Percentiles rank a stretch among this genome's conserved stretches.
These are phyloP conservation scores for Podocnemis expansa DNA, from an alignment of 2,113 vertebrate genomes.

Conservation along the genomic window DNA sequence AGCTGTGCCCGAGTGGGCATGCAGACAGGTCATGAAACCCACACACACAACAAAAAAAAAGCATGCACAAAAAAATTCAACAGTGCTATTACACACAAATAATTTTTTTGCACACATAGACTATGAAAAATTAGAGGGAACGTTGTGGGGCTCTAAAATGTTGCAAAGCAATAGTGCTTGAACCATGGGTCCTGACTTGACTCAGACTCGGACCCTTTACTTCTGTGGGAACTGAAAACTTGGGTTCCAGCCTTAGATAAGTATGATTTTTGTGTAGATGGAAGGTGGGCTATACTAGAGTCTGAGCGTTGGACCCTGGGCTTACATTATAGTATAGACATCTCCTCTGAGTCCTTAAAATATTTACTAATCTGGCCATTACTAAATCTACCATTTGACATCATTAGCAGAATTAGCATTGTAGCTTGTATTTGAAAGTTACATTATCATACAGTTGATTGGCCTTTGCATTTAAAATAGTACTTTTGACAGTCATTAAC, in stretches of 20 bases:
- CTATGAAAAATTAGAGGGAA: too few relatives aligned
- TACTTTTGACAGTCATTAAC: neutral
- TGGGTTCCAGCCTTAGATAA: neutral
- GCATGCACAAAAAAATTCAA: too few relatives aligned
- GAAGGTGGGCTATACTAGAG: neutral
- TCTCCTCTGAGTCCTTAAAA: neutral
- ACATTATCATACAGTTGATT: neutral
- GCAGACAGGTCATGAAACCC: too few relatives aligned
- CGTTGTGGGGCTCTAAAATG: neutral
- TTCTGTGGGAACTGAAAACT: neutral
- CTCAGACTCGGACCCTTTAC: neutral
- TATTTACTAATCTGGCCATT: neutral
- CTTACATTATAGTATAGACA: neutral
- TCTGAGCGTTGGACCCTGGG: neutral
- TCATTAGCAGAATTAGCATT: neutral
- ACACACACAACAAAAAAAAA: too few relatives aligned
- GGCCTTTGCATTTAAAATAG: neutral
- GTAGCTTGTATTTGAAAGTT: rapidly evolving
- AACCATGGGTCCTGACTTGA: neutral
- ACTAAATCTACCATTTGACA: neutral
- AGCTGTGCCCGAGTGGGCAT: too few relatives aligned
- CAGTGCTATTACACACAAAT: too few relatives aligned
- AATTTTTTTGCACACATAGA: too few relatives aligned
- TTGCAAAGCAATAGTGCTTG: neutral
- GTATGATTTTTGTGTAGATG: neutral